These are phyloP conservation scores for Acleris cristana DNA, from an alignment of 2,888 invertebrate species.

Conservation along the genomic window DNA sequence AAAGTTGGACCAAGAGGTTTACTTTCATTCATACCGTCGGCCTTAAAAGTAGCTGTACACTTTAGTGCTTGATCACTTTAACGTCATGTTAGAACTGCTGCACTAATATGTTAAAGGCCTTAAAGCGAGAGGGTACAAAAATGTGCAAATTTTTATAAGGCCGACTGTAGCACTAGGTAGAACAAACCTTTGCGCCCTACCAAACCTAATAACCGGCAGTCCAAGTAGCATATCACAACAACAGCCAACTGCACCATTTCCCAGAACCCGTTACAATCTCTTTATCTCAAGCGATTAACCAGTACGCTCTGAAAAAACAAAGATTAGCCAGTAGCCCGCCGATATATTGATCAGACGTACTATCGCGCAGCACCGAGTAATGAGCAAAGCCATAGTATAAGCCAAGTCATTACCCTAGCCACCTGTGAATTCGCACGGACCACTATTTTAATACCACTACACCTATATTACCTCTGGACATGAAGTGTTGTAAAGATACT, in stretches of 20 bases:
- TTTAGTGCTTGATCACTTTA: too few species aligned
- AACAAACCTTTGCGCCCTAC: too few species aligned
- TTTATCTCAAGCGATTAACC: conserved; percentile 28
- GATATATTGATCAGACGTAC: conserved; percentile 57
- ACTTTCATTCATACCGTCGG: too few species aligned
- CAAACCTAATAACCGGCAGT: too few species aligned
- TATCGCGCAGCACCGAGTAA: conserved; percentile 65
- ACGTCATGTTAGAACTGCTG: too few species aligned
- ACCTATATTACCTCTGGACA: conserved; percentile 42
- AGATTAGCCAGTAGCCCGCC: conserved; percentile 49
- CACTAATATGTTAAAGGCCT: too few species aligned
- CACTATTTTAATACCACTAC: conserved; percentile 62
- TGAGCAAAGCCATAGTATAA: conserved; percentile 74
- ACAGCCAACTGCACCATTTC: conserved; percentile 23
- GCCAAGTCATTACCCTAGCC: conserved; percentile 60
- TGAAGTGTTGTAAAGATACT: conserved; percentile 61
- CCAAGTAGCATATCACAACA: too few species aligned
- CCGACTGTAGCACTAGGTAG: too few species aligned
- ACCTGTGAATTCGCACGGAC: conserved; percentile 69
- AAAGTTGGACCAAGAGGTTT: too few species aligned
- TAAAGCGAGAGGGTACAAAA: too few species aligned
- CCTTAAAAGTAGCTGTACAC: too few species aligned
- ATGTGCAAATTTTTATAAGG: too few species aligned
- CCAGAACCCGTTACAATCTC: conserved; percentile 28
- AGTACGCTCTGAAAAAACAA: conserved; percentile 39